These are phyloP conservation scores for Eupristina koningsbergeri DNA, from an alignment of 1,140 invertebrate species.

Conservation along the genomic window DNA sequence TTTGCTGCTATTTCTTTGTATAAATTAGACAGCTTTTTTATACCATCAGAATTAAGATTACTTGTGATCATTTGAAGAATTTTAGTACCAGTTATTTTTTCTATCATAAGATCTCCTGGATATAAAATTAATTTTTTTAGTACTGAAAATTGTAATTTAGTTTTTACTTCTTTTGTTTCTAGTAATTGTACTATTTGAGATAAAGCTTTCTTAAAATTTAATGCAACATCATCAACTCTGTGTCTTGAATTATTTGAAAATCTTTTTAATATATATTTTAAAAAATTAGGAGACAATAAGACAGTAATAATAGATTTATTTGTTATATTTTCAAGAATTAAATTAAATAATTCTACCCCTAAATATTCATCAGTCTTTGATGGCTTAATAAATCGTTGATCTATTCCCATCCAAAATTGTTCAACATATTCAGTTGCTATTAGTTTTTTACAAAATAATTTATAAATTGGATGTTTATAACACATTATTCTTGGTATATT, in stretches of 20 bases:
- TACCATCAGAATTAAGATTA: constrained; percentile 75
- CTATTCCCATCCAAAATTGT: constrained; percentile 76
- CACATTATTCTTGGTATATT: constrained; percentile 75
- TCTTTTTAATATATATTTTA: constrained; percentile 73
- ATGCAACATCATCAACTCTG: constrained; percentile 69
- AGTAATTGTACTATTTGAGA: constrained; percentile 72
- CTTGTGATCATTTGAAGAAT: constrained; percentile 77
- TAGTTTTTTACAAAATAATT: constrained; percentile 74
- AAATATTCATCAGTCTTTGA: constrained; percentile 77
- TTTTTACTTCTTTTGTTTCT: constrained; percentile 70
- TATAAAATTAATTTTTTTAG: constrained; percentile 78
- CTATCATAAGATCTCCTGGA: constrained; percentile 81
- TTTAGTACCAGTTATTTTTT: constrained; percentile 79
- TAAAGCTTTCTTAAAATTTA: constrained; percentile 73
- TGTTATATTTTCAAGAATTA: constrained; percentile 72
- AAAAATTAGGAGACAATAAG: constrained; percentile 74
- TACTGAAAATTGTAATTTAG: constrained; percentile 74
- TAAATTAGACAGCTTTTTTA: constrained; percentile 77
- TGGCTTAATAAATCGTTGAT: constrained; percentile 75
- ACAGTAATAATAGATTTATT: constrained; percentile 72
- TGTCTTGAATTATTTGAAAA: constrained; percentile 73
- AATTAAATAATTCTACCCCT: constrained; percentile 72
- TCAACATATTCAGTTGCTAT: constrained; percentile 69
- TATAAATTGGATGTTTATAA: constrained; percentile 77
- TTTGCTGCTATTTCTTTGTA: constrained; percentile 76